These are phyloP conservation scores for Stramonita haemastoma DNA, from an alignment of 2,888 invertebrate species.

Conservation along the genomic window DNA sequence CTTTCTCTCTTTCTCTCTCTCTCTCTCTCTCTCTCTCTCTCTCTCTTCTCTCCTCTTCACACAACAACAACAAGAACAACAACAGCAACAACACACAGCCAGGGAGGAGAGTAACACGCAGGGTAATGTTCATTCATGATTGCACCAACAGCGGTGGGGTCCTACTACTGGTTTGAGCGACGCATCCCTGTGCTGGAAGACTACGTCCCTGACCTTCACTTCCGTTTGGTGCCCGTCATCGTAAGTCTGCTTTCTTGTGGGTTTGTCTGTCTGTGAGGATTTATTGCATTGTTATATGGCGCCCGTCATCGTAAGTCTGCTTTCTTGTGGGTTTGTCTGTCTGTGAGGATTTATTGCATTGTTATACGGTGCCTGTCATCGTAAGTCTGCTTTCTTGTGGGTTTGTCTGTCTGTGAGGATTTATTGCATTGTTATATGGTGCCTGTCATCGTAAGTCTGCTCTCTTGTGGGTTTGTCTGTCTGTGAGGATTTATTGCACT, in stretches of 20 bases:
- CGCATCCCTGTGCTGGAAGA: constrained; percentile 72
- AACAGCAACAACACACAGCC: neutral
- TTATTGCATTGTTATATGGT: neutral
- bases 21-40: neutral
- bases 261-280: neutral
- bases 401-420: neutral
- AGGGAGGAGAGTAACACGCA: neutral
- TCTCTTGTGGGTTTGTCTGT: neutral
- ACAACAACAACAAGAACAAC: neutral
- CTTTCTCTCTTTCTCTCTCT: neutral
- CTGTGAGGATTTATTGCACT: too few species aligned
- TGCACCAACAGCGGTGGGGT: constrained; percentile 79
- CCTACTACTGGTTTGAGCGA: constrained; percentile 85
- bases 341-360: neutral
- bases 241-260: constrained; percentile 73
- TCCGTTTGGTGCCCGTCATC: constrained; percentile 89
- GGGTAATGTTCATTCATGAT: too few species aligned
- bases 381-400: constrained; percentile 73
- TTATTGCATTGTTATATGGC: neutral
- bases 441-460: neutral
- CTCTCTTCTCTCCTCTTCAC: neutral
- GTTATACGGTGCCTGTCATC: constrained; percentile 81
- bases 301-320: constrained; percentile 82
- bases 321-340: neutral
- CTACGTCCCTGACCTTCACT: constrained; percentile 82